These are phyloP conservation scores for Torymus aiolomorphi DNA, from an alignment of 2,888 invertebrate genomes.

Conservation along the genomic window DNA sequence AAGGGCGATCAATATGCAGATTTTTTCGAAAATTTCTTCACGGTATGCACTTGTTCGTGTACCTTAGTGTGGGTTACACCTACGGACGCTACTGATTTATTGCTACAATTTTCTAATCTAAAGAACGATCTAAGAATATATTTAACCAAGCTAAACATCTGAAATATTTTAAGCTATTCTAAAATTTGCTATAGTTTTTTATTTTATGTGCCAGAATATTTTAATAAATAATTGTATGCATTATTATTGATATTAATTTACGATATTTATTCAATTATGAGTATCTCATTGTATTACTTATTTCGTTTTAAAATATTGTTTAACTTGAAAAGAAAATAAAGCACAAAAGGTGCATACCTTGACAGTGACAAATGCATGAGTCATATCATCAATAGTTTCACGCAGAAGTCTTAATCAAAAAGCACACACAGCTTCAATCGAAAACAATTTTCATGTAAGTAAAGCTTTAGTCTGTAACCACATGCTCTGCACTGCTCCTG, in stretches of 20 bases:
- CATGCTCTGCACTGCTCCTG: neutral
- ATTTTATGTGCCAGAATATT: too few species aligned
- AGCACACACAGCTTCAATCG: too few species aligned
- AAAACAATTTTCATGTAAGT: too few species aligned
- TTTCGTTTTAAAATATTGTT: too few species aligned
- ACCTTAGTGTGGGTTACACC: neutral
- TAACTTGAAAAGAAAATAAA: too few species aligned
- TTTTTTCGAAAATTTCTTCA: neutral
- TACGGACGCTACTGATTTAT: conserved; percentile 20
- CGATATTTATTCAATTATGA: too few species aligned
- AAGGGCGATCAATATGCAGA: neutral
- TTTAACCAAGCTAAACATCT: neutral
- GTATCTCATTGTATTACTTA: too few species aligned
- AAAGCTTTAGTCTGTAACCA: neutral
- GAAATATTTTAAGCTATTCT: neutral
- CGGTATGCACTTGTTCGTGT: neutral
- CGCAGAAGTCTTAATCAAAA: too few species aligned
- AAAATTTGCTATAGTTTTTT: too few species aligned
- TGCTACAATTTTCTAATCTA: conserved; percentile 25
- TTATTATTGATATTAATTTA: too few species aligned
- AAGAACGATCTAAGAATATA: conserved; percentile 24
- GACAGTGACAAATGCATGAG: neutral
- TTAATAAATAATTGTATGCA: too few species aligned
- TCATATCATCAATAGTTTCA: neutral
- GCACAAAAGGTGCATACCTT: too few species aligned